These are phyloP conservation scores for Chrysotoxum bicinctum DNA, from an alignment of 2,888 invertebrate genomes.

Conservation along the genomic window DNA sequence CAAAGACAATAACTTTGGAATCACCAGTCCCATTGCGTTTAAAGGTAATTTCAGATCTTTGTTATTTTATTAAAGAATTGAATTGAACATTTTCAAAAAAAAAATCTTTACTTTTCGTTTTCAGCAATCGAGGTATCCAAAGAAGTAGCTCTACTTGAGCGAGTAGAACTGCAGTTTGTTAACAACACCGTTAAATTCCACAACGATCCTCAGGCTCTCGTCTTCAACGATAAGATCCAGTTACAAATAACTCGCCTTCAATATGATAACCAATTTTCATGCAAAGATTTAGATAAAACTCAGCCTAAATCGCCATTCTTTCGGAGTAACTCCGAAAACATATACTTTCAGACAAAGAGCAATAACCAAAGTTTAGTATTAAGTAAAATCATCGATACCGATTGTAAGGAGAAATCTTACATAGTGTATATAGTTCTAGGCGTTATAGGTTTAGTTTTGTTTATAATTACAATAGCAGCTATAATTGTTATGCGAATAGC, in stretches of 20 bases:
- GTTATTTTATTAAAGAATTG: not conserved
- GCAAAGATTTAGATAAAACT: slow-evolving; percentile 76
- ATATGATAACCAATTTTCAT: slow-evolving; percentile 77
- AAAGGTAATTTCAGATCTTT: slow-evolving; percentile 73
- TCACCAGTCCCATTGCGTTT: slow-evolving; percentile 79
- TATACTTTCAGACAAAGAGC: slow-evolving; percentile 75
- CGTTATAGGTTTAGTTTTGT: slow-evolving; percentile 82
- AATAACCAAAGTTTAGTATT: slow-evolving; percentile 75
- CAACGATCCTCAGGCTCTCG: slow-evolving; percentile 75
- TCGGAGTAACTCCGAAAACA: slow-evolving; percentile 76
- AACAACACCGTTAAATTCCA: slow-evolving; percentile 78
- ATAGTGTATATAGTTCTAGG: slow-evolving; percentile 82
- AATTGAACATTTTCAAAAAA: not conserved
- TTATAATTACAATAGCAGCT: slow-evolving; percentile 81
- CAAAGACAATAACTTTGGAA: slow-evolving; percentile 78
- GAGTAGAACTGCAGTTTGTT: slow-evolving; percentile 79
- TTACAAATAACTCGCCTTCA: slow-evolving; percentile 77
- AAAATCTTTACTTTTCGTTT: not conserved
- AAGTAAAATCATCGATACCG: slow-evolving; percentile 76
- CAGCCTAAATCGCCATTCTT: slow-evolving; percentile 78
- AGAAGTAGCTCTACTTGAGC: slow-evolving; percentile 74
- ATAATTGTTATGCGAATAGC: slow-evolving; percentile 82
- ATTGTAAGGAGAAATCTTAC: slow-evolving; percentile 77
- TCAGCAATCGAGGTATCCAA: slow-evolving; percentile 77
- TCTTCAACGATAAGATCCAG: slow-evolving; percentile 78